A percentile compares a stretch with the other conserved stretches of the same genome.
Conservation (phyloP, 2,113 vertebrate species). For the Hystrix brachyura region DNA sequence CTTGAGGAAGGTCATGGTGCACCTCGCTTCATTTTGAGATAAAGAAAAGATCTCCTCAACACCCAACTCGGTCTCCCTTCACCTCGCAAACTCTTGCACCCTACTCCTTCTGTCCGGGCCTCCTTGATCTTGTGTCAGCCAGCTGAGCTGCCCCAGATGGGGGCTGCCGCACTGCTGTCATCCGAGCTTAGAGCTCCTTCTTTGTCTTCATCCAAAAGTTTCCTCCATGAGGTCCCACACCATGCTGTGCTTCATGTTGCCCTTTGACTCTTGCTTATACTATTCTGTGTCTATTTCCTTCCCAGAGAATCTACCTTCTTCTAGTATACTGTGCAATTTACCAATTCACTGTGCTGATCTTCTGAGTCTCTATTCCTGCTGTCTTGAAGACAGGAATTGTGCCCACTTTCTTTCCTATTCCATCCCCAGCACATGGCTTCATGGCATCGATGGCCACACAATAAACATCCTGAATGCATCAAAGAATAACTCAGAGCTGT, state of each 20-base stretch:
- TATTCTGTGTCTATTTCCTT: not conserved
- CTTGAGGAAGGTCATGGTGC: fast-evolving
- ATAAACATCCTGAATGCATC: not conserved
- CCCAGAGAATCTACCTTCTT: not conserved
- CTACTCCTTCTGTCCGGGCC: not conserved
- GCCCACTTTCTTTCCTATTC: not conserved
- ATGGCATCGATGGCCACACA: fast-evolving
- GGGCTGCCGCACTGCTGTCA: too few species aligned
- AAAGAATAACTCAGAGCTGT: not conserved
- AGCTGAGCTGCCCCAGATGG: fast-evolving
- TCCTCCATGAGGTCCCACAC: not conserved
- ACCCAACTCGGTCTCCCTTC: not conserved
- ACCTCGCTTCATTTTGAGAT: not conserved
- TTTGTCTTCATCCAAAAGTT: not conserved
- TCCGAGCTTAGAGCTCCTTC: fast-evolving
- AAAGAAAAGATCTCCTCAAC: not conserved
- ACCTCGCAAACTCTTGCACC: not conserved
- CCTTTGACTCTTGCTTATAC: too few species aligned
- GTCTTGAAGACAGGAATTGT: not conserved
- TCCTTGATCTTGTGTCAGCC: not conserved
- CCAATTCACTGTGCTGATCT: not conserved
- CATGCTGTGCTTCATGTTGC: fast-evolving
- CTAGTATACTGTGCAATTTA: too few species aligned
- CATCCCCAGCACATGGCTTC: not conserved
- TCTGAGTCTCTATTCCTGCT: not conserved